Evolutionary conservation across 1,140 invertebrate genomes (phyloP).

Genomic region (Phthorimaea operculella): DNA sequence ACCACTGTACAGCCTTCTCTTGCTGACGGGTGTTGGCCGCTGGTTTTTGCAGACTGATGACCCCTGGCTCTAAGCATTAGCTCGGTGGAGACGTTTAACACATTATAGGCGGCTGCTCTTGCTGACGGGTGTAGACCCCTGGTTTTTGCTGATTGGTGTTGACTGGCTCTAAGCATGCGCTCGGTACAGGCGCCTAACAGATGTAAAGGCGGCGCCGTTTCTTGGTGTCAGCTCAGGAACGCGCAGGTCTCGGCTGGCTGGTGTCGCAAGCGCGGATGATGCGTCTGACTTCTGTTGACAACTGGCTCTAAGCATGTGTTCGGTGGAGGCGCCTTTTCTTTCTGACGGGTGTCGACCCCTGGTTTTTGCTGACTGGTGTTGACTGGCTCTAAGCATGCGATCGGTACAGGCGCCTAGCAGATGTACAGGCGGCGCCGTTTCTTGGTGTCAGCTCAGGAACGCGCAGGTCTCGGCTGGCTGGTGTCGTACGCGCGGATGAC

Average conservation of each 20-base stretch:
- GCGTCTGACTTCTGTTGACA: too few relatives aligned
- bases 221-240: constrained; percentile 68
- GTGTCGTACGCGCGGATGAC: constrained; percentile 95
- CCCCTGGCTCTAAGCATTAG: too few relatives aligned
- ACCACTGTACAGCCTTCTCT: too few relatives aligned
- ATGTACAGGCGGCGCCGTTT: not conserved
- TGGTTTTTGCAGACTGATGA: too few relatives aligned
- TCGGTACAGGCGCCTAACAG: not conserved
- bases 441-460: constrained; percentile 68
- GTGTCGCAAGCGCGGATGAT: constrained; percentile 95
- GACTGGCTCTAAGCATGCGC: too few relatives aligned
- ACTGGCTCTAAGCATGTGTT: too few relatives aligned
- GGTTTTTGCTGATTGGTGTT: constrained; percentile 85
- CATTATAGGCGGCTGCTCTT: not conserved
- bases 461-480: constrained; percentile 83
- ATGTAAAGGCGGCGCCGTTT: not conserved
- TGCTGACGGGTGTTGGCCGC: too few relatives aligned
- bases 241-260: constrained; percentile 83
- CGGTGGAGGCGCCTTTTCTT: too few relatives aligned
- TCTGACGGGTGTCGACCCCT: too few relatives aligned
- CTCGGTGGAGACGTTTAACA: not conserved
- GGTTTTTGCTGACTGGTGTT: too few relatives aligned
- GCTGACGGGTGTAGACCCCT: constrained; percentile 70
- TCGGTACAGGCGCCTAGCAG: not conserved
- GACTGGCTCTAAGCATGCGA: too few relatives aligned